These are phyloP conservation scores for Ichneumoninae sp. DNA, from an alignment of 2,888 invertebrate genomes.

Conservation along the genomic window DNA sequence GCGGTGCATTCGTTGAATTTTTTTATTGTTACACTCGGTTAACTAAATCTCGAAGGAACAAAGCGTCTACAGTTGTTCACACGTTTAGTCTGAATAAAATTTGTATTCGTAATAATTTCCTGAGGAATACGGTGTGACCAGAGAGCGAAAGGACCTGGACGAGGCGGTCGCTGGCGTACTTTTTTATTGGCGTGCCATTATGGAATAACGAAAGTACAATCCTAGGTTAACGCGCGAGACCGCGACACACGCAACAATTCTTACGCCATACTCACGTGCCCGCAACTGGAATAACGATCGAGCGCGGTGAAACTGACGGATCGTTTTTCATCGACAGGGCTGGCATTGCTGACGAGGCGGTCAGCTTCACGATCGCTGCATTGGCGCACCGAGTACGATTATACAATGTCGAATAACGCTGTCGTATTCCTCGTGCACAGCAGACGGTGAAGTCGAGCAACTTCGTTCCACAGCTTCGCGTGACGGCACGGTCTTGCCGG, in stretches of 20 bases:
- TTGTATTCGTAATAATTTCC: slow-evolving; percentile 36
- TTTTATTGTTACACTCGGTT: slow-evolving; percentile 1
- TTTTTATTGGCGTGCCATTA: slow-evolving; percentile 46
- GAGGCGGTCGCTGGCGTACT: slow-evolving; percentile 6
- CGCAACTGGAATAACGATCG: slow-evolving; percentile 7
- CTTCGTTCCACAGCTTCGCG: slow-evolving; percentile 45
- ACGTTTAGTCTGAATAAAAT: slow-evolving; percentile 32
- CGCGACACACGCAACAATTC: slow-evolving; percentile 48
- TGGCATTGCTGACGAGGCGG: not conserved
- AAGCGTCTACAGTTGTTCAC: slow-evolving; percentile 39
- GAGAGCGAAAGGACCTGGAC: slow-evolving; percentile 6
- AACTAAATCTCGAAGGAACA: slow-evolving; percentile 20
- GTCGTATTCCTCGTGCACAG: not conserved
- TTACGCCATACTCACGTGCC: slow-evolving; percentile 37
- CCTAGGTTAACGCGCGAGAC: slow-evolving; percentile 8
- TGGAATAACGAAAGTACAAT: slow-evolving; percentile 49
- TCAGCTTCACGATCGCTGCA: not conserved
- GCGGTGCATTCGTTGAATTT: not conserved
- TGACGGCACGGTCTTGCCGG: slow-evolving; percentile 21
- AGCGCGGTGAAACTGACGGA: not conserved
- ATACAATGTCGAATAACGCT: not conserved
- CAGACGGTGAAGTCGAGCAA: slow-evolving; percentile 3
- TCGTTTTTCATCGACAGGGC: not conserved
- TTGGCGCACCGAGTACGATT: not conserved
- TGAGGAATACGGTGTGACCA: not conserved